Percentiles rank a stretch among this genome's conserved stretches.
Evolutionary conservation across 2,888 invertebrate genomes (phyloP).

Genomic region (Adela reaumurella): DNA sequence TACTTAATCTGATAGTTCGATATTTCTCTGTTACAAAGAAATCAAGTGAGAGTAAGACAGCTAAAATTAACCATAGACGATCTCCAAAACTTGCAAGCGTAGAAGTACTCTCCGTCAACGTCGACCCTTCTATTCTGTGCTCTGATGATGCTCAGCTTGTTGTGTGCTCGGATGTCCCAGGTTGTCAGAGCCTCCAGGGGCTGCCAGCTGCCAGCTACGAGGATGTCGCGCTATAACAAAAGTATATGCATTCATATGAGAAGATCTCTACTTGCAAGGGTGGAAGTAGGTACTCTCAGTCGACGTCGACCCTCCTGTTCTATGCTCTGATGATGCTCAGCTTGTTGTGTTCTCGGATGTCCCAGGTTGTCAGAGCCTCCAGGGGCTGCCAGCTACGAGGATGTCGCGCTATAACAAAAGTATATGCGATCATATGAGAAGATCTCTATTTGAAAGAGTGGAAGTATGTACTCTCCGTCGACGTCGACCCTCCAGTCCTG

Average conservation of each 20-base stretch:
- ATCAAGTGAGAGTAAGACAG: too few relatives aligned
- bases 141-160: slow-evolving; percentile 36
- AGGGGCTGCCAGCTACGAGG: too few relatives aligned
- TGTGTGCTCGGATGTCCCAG: slow-evolving; percentile 53
- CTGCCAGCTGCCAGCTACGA: slow-evolving; percentile 56
- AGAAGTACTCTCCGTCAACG: slow-evolving; percentile 56
- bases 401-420: too few relatives aligned
- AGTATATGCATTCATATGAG: too few relatives aligned
- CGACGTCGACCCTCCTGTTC: slow-evolving; percentile 47
- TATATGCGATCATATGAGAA: too few relatives aligned
- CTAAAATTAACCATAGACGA: too few relatives aligned
- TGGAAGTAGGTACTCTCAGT: slow-evolving; percentile 59
- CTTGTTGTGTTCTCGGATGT: slow-evolving; percentile 43
- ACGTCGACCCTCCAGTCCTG: slow-evolving; percentile 47
- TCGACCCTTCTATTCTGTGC: slow-evolving; percentile 48
- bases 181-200: slow-evolving; percentile 47
- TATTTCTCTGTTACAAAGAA: too few relatives aligned
- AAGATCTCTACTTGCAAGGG: slow-evolving; percentile 45
- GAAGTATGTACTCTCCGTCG: slow-evolving; percentile 56
- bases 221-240: slow-evolving; percentile 34
- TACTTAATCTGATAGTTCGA: too few relatives aligned
- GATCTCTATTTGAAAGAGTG: slow-evolving; percentile 53
- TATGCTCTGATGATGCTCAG: slow-evolving; percentile 39
- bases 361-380: slow-evolving; percentile 54
- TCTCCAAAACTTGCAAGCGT: slow-evolving; percentile 51